Percentiles rank a stretch among this genome's conserved stretches.
These are phyloP conservation scores for Hozukius guyotensis DNA, from an alignment of 2,797 vertebrate species.

Conservation along the genomic window DNA sequence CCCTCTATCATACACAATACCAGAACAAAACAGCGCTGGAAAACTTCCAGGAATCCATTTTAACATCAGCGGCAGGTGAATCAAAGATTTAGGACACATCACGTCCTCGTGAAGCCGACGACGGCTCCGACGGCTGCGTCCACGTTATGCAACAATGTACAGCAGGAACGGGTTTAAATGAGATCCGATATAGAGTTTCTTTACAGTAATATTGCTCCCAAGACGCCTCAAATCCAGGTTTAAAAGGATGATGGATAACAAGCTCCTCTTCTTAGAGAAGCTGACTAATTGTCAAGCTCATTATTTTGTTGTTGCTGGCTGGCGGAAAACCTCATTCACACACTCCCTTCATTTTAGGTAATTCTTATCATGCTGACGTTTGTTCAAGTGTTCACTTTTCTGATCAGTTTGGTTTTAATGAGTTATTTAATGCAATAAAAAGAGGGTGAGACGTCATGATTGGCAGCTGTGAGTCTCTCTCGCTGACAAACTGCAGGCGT, in stretches of 20 bases:
- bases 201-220: background rate
- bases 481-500: too few species aligned
- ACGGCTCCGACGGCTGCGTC: background rate
- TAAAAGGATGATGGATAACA: constrained; percentile 34
- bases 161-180: background rate
- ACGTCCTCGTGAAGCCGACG: background rate
- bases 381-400: background rate
- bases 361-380: too few species aligned
- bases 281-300: constrained; percentile 34
- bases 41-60: constrained; percentile 74
- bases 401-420: background rate
- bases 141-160: background rate
- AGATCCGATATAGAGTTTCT: background rate
- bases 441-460: too few species aligned
- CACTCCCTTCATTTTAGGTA: too few species aligned
- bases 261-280: constrained; percentile 13
- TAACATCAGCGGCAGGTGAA: constrained; percentile 55
- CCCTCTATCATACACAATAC: constrained; percentile 64
- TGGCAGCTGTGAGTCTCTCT: too few species aligned
- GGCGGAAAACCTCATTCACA: background rate
- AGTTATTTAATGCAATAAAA: too few species aligned
- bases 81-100: constrained; percentile 46
- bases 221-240: constrained; percentile 6
- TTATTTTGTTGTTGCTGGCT: constrained; percentile 45
- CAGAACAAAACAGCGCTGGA: constrained; percentile 74